These are phyloP conservation scores for Synergus gifuensis DNA, from an alignment of 2,888 invertebrate genomes.

Conservation along the genomic window DNA sequence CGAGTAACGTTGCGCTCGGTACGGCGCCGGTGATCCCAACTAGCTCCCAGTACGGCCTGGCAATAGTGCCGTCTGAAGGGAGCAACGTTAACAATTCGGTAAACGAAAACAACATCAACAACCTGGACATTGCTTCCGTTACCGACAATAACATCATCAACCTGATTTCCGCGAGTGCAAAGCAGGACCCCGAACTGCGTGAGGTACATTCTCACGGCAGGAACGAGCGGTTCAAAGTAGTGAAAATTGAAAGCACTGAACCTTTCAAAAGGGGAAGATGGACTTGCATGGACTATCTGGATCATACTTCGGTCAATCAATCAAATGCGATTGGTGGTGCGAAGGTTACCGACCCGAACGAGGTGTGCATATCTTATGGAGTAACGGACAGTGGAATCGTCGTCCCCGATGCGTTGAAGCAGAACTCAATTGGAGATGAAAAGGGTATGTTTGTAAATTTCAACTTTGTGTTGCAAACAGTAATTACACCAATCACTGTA, in stretches of 20 bases:
- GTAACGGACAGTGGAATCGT: constrained; percentile 74
- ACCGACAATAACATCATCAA: constrained; percentile 77
- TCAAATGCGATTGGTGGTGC: constrained; percentile 69
- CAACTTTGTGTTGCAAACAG: neutral
- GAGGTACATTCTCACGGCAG: constrained; percentile 85
- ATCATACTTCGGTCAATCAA: constrained; percentile 83
- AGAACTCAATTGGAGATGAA: constrained; percentile 65
- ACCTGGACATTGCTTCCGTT: constrained; percentile 72
- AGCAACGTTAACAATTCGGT: constrained; percentile 69
- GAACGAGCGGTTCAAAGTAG: constrained; percentile 94
- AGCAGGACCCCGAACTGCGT: constrained; percentile 79
- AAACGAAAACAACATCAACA: constrained; percentile 74
- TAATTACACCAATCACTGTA: neutral
- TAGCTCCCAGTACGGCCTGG: constrained; percentile 90
- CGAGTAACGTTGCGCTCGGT: constrained; percentile 86
- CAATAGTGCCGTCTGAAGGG: constrained; percentile 84
- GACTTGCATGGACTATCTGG: constrained; percentile 96
- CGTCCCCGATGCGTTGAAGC: constrained; percentile 67
- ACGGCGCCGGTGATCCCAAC: constrained; percentile 91
- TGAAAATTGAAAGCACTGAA: constrained; percentile 97
- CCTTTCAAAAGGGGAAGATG: constrained; percentile 95
- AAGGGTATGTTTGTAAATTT: constrained; percentile 53
- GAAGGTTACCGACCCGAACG: constrained; percentile 74
- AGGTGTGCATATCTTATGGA: constrained; percentile 76
- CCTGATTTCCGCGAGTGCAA: constrained; percentile 73